Conservation (phyloP, 2,888 invertebrate genomes). For the Plagodis dolabraria region DNA sequence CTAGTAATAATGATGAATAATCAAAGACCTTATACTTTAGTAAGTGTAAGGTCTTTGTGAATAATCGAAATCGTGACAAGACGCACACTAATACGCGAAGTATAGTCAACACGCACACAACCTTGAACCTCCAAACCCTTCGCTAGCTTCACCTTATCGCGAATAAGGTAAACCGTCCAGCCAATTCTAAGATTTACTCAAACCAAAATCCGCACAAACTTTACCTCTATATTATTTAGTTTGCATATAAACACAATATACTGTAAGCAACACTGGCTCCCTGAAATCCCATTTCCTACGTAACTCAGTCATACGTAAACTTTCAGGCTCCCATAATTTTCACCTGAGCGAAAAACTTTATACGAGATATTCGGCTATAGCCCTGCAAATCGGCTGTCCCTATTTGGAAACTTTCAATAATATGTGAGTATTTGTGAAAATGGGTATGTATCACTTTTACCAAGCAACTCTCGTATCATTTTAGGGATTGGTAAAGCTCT, state of each 20-base stretch:
- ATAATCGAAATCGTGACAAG: no score
- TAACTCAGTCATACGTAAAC: slow-evolving; percentile 28
- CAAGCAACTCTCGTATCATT: background rate
- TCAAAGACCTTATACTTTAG: no score
- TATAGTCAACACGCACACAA: background rate
- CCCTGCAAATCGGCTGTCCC: slow-evolving; percentile 90
- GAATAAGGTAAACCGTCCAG: background rate
- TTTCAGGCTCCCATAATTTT: slow-evolving; percentile 86
- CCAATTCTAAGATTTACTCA: background rate
- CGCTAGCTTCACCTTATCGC: background rate
- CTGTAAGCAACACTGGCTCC: slow-evolving; percentile 14
- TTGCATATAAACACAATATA: slow-evolving; percentile 27
- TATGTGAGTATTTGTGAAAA: slow-evolving; percentile 80
- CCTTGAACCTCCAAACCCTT: no score
- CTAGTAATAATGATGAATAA: no score
- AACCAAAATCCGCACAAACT: slow-evolving; percentile 5
- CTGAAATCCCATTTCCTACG: slow-evolving; percentile 23
- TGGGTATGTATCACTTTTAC: slow-evolving; percentile 4
- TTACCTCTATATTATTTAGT: slow-evolving; percentile 16
- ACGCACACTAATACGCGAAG: no score
- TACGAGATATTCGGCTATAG: slow-evolving; percentile 91
- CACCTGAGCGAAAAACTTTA: slow-evolving; percentile 91
- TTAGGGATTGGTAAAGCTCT: no score
- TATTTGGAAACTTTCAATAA: slow-evolving; percentile 89
- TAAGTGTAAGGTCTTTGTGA: no score